A percentile compares a stretch with the other conserved stretches of the same genome.
phyloP scores from a whole-genome alignment of 2,888 invertebrate genomes.

The Lycophotia porphyrea region DNA sequence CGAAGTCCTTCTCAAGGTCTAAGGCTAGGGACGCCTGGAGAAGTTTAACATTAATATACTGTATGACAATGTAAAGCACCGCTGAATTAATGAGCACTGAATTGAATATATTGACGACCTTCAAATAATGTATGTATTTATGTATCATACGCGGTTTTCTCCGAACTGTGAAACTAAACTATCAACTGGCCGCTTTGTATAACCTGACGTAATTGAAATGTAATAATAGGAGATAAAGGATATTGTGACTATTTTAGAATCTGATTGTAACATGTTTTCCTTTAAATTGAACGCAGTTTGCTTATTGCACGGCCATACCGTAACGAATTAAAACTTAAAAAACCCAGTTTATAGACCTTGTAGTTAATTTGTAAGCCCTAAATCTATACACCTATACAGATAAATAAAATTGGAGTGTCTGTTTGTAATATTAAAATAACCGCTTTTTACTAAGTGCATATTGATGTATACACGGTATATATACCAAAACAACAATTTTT shows the following conservation, averaged over 20 bases:
- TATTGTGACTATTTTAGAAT: constrained; percentile 37
- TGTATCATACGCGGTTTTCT: constrained; percentile 56
- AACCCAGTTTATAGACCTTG: neutral
- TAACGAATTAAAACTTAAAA: neutral
- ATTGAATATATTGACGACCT: constrained; percentile 59
- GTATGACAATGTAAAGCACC: constrained; percentile 52
- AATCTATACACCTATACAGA: too few relatives aligned
- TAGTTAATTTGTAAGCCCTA: neutral
- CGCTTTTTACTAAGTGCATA: too few relatives aligned
- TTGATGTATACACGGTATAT: too few relatives aligned
- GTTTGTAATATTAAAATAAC: too few relatives aligned
- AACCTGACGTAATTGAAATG: constrained; percentile 50
- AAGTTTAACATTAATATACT: constrained; percentile 33
- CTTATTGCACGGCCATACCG: neutral
- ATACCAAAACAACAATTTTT: too few relatives aligned
- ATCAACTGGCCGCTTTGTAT: constrained; percentile 25
- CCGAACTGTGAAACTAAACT: constrained; percentile 40
- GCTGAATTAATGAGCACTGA: constrained; percentile 60
- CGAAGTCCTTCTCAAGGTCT: constrained; percentile 30
- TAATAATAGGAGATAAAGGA: constrained; percentile 49
- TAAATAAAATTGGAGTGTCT: too few relatives aligned
- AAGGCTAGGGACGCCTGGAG: constrained; percentile 25
- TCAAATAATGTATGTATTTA: constrained; percentile 57
- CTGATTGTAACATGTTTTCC: constrained; percentile 27
- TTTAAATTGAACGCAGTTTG: constrained; percentile 29